phyloP scores from a whole-genome alignment of 2,113 vertebrate genomes.

The Oncorhynchus nerka region DNA sequence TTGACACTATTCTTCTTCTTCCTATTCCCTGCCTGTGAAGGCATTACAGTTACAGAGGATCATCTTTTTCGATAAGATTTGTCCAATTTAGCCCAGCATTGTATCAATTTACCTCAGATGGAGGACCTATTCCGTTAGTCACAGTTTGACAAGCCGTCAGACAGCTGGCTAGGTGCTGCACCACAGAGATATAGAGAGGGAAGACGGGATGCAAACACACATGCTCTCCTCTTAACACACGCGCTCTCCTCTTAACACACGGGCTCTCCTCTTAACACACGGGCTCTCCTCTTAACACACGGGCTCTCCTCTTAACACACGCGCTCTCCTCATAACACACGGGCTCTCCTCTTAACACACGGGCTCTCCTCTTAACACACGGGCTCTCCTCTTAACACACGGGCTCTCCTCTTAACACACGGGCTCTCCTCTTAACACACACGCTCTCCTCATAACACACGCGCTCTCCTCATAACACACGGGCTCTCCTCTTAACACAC shows the following conservation, averaged over 20 bases:
- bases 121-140: constrained; percentile 1
- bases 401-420: too few species aligned
- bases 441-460: too few species aligned
- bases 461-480: too few species aligned
- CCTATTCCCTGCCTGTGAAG: background rate
- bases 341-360: too few species aligned
- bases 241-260: background rate
- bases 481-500: too few species aligned
- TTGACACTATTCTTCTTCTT: background rate
- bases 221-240: background rate
- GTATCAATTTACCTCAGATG: constrained; percentile 45
- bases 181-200: background rate
- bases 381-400: too few species aligned
- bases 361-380: too few species aligned
- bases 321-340: background rate
- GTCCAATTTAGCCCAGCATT: constrained; percentile 34
- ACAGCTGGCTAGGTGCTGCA: constrained; percentile 31
- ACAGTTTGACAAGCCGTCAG: constrained; percentile 28
- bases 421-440: too few species aligned
- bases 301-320: background rate
- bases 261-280: background rate
- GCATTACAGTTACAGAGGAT: background rate
- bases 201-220: background rate
- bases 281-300: background rate
- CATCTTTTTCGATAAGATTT: constrained; percentile 36